Evolutionary conservation across 2,888 invertebrate genomes (phyloP).

Genomic region (Strigamia crassipes): DNA sequence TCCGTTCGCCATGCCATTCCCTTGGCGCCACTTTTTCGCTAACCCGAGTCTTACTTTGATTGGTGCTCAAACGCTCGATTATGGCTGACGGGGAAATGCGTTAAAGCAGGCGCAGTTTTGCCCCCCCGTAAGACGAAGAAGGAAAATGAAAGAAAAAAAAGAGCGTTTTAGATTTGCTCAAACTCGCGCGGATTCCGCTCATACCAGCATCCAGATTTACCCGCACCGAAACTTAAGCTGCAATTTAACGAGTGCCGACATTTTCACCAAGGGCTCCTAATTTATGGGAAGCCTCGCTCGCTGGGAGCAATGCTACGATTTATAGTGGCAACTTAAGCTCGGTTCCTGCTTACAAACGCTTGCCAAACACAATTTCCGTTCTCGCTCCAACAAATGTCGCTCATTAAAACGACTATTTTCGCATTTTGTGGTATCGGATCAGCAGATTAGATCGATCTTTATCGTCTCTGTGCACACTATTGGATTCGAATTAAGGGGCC

Average conservation of each 20-base stretch:
- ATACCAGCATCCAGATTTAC: constrained; percentile 36
- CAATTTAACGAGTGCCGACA: constrained; percentile 42
- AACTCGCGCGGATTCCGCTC: constrained; percentile 31
- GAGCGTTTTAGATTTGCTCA: not conserved
- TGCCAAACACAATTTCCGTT: constrained; percentile 39
- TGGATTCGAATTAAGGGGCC: too few relatives aligned
- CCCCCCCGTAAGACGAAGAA: not conserved
- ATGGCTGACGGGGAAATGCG: constrained; percentile 35
- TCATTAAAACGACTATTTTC: constrained; percentile 28
- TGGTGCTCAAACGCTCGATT: constrained; percentile 42
- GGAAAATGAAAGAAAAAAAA: not conserved
- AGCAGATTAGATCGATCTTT: not conserved
- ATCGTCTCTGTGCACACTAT: not conserved
- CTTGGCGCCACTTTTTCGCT: constrained; percentile 40
- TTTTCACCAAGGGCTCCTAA: constrained; percentile 40
- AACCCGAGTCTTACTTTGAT: constrained; percentile 35
- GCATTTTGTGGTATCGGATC: not conserved
- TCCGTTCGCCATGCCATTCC: constrained; percentile 13
- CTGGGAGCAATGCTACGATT: constrained; percentile 23
- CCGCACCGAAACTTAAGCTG: constrained; percentile 39
- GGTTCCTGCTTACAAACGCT: constrained; percentile 28
- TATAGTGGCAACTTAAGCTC: constrained; percentile 36
- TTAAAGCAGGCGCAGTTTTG: constrained; percentile 22
- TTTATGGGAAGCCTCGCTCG: constrained; percentile 1
- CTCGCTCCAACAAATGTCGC: not conserved